Conservation (phyloP, 92 coral and sea anemone genomes). For the Porites lobata region DNA sequence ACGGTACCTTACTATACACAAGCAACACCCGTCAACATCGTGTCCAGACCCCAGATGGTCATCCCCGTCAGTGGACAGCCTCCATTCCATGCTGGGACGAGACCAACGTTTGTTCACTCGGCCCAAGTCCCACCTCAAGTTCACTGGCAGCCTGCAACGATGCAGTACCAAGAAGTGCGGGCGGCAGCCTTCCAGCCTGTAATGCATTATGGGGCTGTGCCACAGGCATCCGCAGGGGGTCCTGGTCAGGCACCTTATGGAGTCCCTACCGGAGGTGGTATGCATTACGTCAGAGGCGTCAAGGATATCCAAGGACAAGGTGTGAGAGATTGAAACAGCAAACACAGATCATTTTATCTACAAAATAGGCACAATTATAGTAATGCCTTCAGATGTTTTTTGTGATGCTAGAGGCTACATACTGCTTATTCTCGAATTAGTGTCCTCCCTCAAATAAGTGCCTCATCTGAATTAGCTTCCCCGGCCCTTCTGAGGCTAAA, state of each 20-base stretch:
- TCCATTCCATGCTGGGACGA: constrained; percentile 76
- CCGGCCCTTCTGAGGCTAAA: too few relatives aligned
- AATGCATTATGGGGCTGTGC: constrained; percentile 85
- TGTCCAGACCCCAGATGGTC: constrained; percentile 89
- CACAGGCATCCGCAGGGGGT: constrained; percentile 65
- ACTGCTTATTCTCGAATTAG: too few relatives aligned
- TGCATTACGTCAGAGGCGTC: constrained; percentile 82
- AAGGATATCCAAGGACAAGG: constrained; percentile 63
- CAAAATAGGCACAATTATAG: too few relatives aligned
- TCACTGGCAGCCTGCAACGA: constrained; percentile 93
- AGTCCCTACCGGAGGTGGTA: constrained; percentile 66
- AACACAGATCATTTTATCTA: too few relatives aligned
- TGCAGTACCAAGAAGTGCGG: constrained; percentile 79
- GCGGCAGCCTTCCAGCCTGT: constrained; percentile 87
- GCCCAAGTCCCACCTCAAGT: constrained; percentile 82
- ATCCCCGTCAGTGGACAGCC: constrained; percentile 87
- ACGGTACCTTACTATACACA: constrained; percentile 86
- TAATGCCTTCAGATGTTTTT: background rate
- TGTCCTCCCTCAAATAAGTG: too few relatives aligned
- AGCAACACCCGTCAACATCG: constrained; percentile 82
- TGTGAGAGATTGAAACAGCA: background rate
- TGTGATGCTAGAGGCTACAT: background rate
- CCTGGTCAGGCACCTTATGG: constrained; percentile 77
- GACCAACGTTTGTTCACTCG: constrained; percentile 70
- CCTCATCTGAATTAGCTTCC: too few relatives aligned